phyloP scores from a whole-genome alignment of 64 coral and sea anemone species.

The Pocillopora damicornis region DNA sequence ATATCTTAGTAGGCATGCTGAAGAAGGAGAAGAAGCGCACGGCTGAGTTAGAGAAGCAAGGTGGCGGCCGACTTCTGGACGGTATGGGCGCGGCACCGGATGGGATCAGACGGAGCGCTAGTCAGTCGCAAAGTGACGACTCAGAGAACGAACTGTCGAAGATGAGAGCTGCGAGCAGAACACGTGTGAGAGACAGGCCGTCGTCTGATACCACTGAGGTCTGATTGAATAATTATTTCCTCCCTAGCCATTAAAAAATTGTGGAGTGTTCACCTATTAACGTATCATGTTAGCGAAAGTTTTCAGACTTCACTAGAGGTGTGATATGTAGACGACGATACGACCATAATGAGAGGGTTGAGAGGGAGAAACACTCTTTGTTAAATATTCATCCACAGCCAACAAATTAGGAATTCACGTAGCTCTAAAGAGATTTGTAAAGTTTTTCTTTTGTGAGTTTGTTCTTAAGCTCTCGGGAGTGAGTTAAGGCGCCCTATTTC shows the following conservation, averaged over 20 bases:
- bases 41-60: constrained; percentile 39
- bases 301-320: too few species aligned
- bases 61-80: constrained; percentile 10
- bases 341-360: too few species aligned
- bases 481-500: too few species aligned
- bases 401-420: too few species aligned
- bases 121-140: constrained; percentile 42
- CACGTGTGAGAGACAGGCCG: constrained; percentile 47
- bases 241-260: too few species aligned
- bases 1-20: constrained; percentile 93
- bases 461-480: not conserved
- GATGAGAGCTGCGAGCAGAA: constrained; percentile 16
- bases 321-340: too few species aligned
- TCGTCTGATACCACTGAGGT: constrained; percentile 58
- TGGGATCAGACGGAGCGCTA: constrained; percentile 35
- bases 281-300: too few species aligned
- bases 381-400: too few species aligned
- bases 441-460: too few species aligned
- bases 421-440: too few species aligned
- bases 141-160: constrained; percentile 50
- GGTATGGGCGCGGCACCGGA: constrained; percentile 1
- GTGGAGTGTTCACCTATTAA: too few species aligned
- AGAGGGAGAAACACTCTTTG: too few species aligned
- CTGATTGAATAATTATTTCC: not conserved
- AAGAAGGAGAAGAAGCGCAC: constrained; percentile 92